Evolutionary conservation across 1,140 invertebrate genomes (phyloP).

Genomic region (Drosophila watanabei): DNA sequence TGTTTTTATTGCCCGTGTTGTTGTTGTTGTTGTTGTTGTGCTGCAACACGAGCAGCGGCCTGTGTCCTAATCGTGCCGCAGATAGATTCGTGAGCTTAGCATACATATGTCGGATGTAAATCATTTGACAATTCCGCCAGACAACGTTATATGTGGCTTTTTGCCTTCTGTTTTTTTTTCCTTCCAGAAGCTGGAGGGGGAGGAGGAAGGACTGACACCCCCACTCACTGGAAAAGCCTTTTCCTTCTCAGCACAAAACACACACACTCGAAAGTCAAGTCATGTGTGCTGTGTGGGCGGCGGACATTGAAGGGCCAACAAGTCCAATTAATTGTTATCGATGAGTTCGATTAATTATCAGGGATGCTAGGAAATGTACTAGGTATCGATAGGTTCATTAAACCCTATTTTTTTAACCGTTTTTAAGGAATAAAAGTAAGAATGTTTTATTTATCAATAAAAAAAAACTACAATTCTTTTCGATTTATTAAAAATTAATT

Average conservation of each 20-base stretch:
- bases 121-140: constrained; percentile 82
- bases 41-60: constrained; percentile 25
- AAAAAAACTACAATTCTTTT: no score
- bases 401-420: not conserved
- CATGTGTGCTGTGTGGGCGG: constrained; percentile 20
- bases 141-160: constrained; percentile 41
- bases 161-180: constrained; percentile 1
- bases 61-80: constrained; percentile 80
- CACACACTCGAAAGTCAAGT: not conserved
- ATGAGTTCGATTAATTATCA: constrained; percentile 13
- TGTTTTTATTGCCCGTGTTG: not conserved
- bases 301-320: constrained; percentile 31
- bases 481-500: no score
- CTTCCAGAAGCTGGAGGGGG: not conserved
- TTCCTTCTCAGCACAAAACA: not conserved
- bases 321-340: constrained; percentile 36
- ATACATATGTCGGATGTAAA: constrained; percentile 83
- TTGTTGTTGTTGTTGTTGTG: not conserved
- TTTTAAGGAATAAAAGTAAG: not conserved
- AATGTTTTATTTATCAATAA: no score
- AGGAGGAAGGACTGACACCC: constrained; percentile 14
- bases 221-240: constrained; percentile 25
- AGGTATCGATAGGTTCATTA: no score
- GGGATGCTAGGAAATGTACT: not conserved
- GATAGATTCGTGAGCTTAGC: constrained; percentile 82